Percentiles rank a stretch among this genome's conserved stretches.
These are phyloP conservation scores for Bostrychus sinensis DNA, from an alignment of 2,113 vertebrate species.

Conservation along the genomic window DNA sequence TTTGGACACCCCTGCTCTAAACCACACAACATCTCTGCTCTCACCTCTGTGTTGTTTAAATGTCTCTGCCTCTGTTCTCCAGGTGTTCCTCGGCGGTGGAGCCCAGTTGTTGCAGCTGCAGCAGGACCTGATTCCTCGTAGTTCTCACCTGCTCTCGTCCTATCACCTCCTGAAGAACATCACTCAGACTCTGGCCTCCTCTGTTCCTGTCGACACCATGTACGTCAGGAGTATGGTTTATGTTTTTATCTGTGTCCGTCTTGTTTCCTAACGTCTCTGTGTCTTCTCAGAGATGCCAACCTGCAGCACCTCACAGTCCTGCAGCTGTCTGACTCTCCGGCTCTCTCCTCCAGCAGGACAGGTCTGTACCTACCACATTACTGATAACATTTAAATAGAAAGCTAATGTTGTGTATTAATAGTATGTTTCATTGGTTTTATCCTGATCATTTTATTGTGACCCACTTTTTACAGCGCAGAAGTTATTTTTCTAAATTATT, in stretches of 20 bases:
- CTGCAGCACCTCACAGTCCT: conserved; percentile 92
- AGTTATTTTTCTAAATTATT: too few relatives aligned
- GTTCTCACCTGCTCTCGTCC: conserved; percentile 86
- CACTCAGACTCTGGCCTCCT: conserved; percentile 83
- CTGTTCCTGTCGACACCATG: conserved; percentile 88
- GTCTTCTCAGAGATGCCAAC: conserved; percentile 89
- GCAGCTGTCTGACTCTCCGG: conserved; percentile 87
- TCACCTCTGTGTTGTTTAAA: too few relatives aligned
- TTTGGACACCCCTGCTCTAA: fast-evolving
- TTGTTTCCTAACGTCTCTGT: conserved; percentile 16
- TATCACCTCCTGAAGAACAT: conserved; percentile 89
- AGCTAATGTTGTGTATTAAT: not conserved
- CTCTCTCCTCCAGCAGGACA: conserved; percentile 73
- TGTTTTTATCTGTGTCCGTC: not conserved
- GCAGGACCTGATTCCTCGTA: conserved; percentile 91
- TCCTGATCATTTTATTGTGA: too few relatives aligned
- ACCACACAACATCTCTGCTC: not conserved
- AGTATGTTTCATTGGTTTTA: not conserved
- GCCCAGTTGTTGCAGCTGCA: conserved; percentile 89
- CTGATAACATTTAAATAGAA: too few relatives aligned
- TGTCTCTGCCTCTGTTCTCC: not conserved
- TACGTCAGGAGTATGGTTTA: conserved; percentile 83
- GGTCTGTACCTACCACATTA: conserved; percentile 76
- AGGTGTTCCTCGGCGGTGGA: conserved; percentile 84
- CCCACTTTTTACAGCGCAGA: too few relatives aligned